Base-by-base conservation (phyloP, 2,113 vertebrate species). In the Microtus richardsoni region DNA sequence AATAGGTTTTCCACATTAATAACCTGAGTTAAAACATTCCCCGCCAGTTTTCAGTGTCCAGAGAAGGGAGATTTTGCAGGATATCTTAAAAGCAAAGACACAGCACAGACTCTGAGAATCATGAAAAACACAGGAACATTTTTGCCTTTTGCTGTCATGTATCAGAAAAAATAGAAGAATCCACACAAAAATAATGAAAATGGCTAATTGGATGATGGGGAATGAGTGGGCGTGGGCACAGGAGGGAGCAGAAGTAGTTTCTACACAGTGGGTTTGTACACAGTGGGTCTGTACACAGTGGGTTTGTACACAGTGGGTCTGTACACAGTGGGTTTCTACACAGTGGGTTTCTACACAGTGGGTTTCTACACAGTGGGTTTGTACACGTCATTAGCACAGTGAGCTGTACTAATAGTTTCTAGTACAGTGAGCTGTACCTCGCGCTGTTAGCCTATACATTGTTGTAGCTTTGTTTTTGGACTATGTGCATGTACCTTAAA, bases 51-150 rank as follows among this genome's bases (percentile, higher is more conserved):
- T 75, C 33, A 30, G 44, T 36, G 4, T 73, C 26, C n/a, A 66
- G 30, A 75, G n/a, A 74, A 4, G 22, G 16, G 86, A 85, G 26
- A 16, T 28, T 93, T 79, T 82, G 44, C 39, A 87, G 36, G 19
- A 16, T 68, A 84, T 91, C 71, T 68, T 91, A 71, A 84, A 94
- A 92, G 16, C 14, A 90, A 90, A 84, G 80, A 94, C 92, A 91
- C 24, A 91, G 26, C 74, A 10, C 19, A 60, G 64, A 60, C 58
- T 33, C 39, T 75, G 49, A 91, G 66, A 93, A 33, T 93, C 24
- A 33, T n/a, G 68, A 22, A 26, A 93, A 91, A 88, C 52, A 75
- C 7, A 78, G 24, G 44, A 95, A 74, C 19, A 80, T 71, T 75
- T 60, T 70, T 73, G 60, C 22, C 49, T n/a, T 75, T 83, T 16